Evolutionary conservation across 2,797 vertebrate genomes (phyloP), one percentile per base, ranked within the genome.

Genomic region (Dendrocincla fuliginosa): DNA sequence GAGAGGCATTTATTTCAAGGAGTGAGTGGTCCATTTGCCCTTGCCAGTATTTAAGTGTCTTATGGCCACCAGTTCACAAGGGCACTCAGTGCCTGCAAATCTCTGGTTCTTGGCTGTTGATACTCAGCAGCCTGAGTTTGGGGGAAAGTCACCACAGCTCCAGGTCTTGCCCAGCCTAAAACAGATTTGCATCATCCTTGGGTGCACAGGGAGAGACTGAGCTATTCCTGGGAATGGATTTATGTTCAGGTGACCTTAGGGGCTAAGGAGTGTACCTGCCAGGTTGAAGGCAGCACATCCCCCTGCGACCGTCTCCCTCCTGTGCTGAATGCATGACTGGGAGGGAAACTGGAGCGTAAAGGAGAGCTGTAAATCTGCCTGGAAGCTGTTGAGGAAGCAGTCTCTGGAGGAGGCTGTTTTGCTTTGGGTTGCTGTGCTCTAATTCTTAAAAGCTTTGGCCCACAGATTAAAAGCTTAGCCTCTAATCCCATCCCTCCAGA

Each of bases 361-460:
- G n/a, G 32, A 56, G 80, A 67, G 63, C 65, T 80, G 89, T 96
- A 96, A 90, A 70, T 85, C 88, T 95, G 67, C 74, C 61, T 84
- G 78, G 84, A 96, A 95, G 88, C 80, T 93, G 64, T 52, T 53
- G 41, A 37, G 35, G 75, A 95, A 94, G 90, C 27, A 55, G 49
- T 83, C 86, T 90, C 94, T 53, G n/a, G 83, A 93, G 95, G 82
- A 70, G 63, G 68, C 63, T 33, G n/a, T 39, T 80, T 63, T 92
- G 67, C 68, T 89, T 93, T 67, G 82, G 41, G 78, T 82, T 93
- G 87, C 73, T 47, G 61, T 32, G 52, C 89, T 95, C 67, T 96
- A 88, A 94, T 95, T 86, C 83, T 70, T 97, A 92, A 97, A 97
- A 94, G 61, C 49, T 84, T 96, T 88, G 91, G 82, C 69, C 94